phyloP scores from a whole-genome alignment of 35 echinoderm and acorn worm species.

The Nesometra sesokonis region DNA sequence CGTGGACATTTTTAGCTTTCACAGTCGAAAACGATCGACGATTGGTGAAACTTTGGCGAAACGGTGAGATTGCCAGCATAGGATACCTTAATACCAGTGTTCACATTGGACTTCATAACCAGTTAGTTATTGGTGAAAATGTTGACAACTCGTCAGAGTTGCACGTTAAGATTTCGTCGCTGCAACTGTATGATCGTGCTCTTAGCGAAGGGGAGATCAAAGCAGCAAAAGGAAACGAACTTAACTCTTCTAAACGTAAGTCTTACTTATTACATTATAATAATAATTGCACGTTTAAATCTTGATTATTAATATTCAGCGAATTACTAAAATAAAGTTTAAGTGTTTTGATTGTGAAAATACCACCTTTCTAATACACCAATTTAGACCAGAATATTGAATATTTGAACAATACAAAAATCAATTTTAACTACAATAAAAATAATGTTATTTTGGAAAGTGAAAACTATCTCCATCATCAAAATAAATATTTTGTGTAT shows the following conservation, averaged over 20 bases:
- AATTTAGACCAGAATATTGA: no score
- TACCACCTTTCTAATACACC: no score
- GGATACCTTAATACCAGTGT: not conserved
- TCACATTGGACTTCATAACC: not conserved
- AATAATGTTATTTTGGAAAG: no score
- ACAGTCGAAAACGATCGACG: not conserved
- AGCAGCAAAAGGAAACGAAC: not conserved
- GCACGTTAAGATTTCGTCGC: not conserved
- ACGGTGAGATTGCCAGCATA: not conserved
- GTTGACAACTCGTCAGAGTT: not conserved
- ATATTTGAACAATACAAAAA: no score
- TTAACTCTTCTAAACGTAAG: not conserved
- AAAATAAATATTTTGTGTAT: no score
- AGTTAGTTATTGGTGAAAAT: not conserved
- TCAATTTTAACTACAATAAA: no score
- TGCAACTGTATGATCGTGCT: not conserved
- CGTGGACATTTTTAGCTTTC: not conserved
- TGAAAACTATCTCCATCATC: no score
- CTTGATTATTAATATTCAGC: not conserved
- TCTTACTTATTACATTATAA: not conserved
- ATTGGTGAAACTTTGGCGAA: not conserved
- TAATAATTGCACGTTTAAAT: not conserved
- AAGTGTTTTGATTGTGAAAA: no score
- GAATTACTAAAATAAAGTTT: no score
- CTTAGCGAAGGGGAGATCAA: not conserved